Evolutionary conservation across 2,797 vertebrate genomes (phyloP), one percentile per base, ranked within the genome.

Genomic region (Acanthiza pusilla): DNA sequence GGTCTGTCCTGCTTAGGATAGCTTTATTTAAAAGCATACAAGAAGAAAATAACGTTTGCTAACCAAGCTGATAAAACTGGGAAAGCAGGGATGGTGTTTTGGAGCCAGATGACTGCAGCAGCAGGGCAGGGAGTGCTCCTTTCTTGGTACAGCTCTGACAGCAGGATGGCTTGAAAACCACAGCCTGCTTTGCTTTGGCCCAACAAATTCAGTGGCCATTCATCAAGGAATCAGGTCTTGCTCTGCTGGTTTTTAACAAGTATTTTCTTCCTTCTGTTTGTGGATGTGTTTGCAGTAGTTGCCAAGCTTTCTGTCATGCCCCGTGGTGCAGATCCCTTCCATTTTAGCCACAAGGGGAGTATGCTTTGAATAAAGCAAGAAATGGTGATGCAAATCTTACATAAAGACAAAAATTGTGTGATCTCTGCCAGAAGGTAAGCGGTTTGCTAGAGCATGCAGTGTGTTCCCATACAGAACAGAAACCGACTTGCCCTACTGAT

Each of bases 151-250:
- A 72, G 55, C 67, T 72, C 80, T 36, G 10, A 5, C 8, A 53
- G 20, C 36, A 68, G 72, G 20, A 10, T 25, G 27, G 27, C 72
- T 60, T 51, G 19, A 57, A 77, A 63, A 36, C 25, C 40, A 47
- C 8, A 2, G 27, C 20, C 34, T 11, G 10, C 60, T 51, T 30
- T 47, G 43, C 29, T 4, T 47, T 66, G 72, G 25, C 48, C 79
- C 25, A 36, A 4, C 55, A 36, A 34, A 34, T 9, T 20, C 60
- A 23, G 5, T 40, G 36, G 47, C 51, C 1, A 0, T 29, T 13
- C n/a, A 34, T 29, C 25, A 55, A 38, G 30, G 61, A 77, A 58
- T 7, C 13, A 71, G 25, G 68, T 74, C 81, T 71, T 58, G 72
- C 50, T 89, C 79, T 91, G 58, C 45, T 91, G 81, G 3, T 8